Evolutionary conservation across 2,797 vertebrate genomes (phyloP), one percentile per base, ranked within the genome.

Genomic region (Lemur catta): DNA sequence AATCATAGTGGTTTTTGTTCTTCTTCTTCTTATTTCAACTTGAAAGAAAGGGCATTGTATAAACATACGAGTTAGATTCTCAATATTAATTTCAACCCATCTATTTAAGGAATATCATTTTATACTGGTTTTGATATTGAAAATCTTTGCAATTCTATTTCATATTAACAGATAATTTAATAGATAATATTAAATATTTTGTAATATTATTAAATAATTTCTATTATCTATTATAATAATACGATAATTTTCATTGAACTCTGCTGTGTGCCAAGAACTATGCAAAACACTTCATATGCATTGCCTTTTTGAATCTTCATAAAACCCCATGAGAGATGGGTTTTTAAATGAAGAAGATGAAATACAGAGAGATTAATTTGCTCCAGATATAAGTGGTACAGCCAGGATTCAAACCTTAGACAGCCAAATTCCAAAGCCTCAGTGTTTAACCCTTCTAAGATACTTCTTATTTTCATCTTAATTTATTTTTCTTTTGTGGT

Each of bases 271-370:
- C 52, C 12, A 81, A 15, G 26, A 87, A 38, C 35, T 76, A 81
- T 71, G 43, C 9, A 91, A 93, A 93, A 86, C 12, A 63, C 12
- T 63, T 84, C 46, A 59, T 76, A 24, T 72, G 11, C 18, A 74
- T 96, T 61, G n/a, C 71, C 6, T 59, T 72, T 94, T 94, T 85
- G 38, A 88, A 79, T 91, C 50, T 33, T 82, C 46, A 85, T 38
- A 89, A 94, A 92, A 84, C 33, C 17, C 18, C 61, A 80, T 26
- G 12, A 84, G 4, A 84, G n/a, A 93, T 12, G 11, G 75, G 89
- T 69, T 94, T 97, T 97, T 89, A 89, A 15, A 55, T 75, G n/a
- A 20, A 74, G 46, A 86, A 81, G 30, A 69, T 78, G 52, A 89
- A 87, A 35, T 52, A 94, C 79, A 84, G 43, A 89, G 38, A 94